These are phyloP conservation scores for Sciaenops ocellatus DNA, from an alignment of 2,797 vertebrate species.

Conservation along the genomic window DNA sequence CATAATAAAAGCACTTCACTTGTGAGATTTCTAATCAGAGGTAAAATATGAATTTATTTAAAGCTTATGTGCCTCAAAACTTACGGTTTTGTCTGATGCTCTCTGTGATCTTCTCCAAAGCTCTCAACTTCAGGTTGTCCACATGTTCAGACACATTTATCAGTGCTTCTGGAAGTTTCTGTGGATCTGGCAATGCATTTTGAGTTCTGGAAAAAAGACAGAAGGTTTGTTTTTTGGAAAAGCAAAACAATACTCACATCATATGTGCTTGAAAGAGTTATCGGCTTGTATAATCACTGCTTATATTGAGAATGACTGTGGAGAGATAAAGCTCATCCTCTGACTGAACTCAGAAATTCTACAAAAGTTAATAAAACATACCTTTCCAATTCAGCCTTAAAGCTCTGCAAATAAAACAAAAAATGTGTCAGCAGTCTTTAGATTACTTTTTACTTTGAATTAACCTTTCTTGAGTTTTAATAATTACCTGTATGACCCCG, in stretches of 20 bases:
- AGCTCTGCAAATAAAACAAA: background rate
- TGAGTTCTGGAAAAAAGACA: conserved; percentile 1
- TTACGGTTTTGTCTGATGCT: background rate
- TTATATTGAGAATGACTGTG: no score
- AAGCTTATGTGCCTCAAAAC: background rate
- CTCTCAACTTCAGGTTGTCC: conserved; percentile 20
- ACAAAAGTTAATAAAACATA: background rate
- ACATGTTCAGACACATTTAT: conserved; percentile 7
- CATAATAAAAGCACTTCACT: background rate
- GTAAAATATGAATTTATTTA: background rate
- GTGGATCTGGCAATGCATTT: background rate
- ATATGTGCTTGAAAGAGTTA: no score
- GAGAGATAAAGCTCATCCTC: no score
- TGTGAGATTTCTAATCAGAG: background rate
- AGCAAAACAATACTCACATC: no score
- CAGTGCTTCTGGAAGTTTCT: background rate
- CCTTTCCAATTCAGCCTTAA: background rate
- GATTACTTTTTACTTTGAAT: background rate
- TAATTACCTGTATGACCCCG: background rate
- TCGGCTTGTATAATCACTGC: no score
- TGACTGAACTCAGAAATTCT: no score
- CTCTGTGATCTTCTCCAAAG: background rate
- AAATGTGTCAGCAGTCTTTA: background rate
- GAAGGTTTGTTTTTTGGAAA: no score
- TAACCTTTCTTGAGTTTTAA: background rate